phyloP scores from a whole-genome alignment of 1,140 invertebrate genomes.

The Chlorops oryzae region DNA sequence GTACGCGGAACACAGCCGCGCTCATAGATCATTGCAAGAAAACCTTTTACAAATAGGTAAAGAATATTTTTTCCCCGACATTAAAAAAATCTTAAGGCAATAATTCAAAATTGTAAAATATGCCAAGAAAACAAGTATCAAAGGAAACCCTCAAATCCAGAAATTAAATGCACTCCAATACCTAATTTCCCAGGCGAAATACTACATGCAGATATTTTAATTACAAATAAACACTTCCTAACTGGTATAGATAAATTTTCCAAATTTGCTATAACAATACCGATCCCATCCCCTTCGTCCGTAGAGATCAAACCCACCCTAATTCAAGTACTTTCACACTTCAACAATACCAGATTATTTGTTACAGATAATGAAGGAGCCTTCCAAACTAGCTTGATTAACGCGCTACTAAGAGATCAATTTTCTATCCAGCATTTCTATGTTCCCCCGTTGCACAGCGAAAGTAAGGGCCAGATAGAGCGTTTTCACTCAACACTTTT shows the following conservation, averaged over 20 bases:
- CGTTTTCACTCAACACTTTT: conserved; percentile 1
- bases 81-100: no score
- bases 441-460: neutral
- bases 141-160: no score
- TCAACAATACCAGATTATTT: conserved; percentile 1
- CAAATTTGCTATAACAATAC: neutral
- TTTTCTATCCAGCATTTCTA: conserved; percentile 6
- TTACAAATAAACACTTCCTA: neutral
- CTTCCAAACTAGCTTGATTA: neutral
- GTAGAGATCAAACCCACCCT: conserved; percentile 5
- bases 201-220: no score
- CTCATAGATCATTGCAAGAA: no score
- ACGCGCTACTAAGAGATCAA: neutral
- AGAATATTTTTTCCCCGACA: no score
- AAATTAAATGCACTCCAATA: no score
- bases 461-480: conserved; percentile 7
- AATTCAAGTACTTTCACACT: neutral
- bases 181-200: no score
- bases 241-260: conserved; percentile 9
- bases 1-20: no score
- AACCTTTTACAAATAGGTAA: no score
- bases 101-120: no score
- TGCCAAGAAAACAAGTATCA: no score
- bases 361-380: conserved; percentile 1
- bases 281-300: conserved; percentile 1